Evolutionary conservation across 1,140 invertebrate genomes (phyloP), one percentile per base, ranked within the genome.

Genomic region (Drosophila serrata): DNA sequence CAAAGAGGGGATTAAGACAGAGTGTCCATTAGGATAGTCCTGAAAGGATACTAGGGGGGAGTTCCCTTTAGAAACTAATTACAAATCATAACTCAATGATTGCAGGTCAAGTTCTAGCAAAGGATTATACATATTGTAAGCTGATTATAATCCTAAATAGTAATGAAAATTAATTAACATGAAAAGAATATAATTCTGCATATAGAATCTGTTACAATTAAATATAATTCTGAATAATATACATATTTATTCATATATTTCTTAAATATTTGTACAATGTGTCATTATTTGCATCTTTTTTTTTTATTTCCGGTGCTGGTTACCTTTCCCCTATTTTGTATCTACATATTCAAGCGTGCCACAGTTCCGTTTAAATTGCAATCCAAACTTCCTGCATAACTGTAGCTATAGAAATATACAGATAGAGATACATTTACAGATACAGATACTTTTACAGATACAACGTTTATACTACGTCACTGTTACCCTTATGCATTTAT

Each of bases 1-100:
- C 13, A 42, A 49, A 65, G 33, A 4, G 60, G 64, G 65, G 61
- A 68, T 68, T 51, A 68, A 65, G 6, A 43, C 37, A n/a, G 29
- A 35, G 64, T 49, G 59, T 13, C 56, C 56, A 65, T 65, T 65
- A 65, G 39, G 22, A n/a, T n/a, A n/a, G 56, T 24, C 29, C 5
- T 33, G 13, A 6, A 17, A n/a, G 55, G 35, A 59, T 40, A 35
- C 31, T 31, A n/a, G 27, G 9, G 7, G n/a, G 19, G 1, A 12
- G n/a, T 12, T 12, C 3, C 11, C 17, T 7, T 4, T 7, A 13
- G 3, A 43, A 64, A 19, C 12, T 35, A 43, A 60, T 60, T 60
- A 43, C 1, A n/a, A 60, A 42, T 31, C 53, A 39, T 19, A 59
- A 40, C 13, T 40, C 12, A 8, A 31, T 12, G 11, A 24, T 56